Conservation (phyloP, 2,797 vertebrate species). For the Sphaeramia orbicularis region DNA sequence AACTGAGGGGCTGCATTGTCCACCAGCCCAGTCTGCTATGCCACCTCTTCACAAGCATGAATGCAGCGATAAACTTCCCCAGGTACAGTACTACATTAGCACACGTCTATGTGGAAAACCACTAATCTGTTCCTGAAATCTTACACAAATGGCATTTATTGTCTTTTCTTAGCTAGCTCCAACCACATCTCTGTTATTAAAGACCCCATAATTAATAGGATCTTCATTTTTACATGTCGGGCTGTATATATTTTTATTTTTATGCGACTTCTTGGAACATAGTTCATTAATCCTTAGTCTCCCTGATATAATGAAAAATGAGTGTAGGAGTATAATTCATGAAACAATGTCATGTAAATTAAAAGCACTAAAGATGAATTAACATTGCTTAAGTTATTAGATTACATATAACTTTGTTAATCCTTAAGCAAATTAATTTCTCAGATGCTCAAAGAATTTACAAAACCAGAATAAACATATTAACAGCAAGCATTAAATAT, state of each 20-base stretch:
- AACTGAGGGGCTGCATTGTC: constrained; percentile 97
- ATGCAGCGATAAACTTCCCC: constrained; percentile 95
- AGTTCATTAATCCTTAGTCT: not conserved
- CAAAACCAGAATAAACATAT: no score
- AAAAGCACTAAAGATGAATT: not conserved
- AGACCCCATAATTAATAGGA: no score
- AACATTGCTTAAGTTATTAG: not conserved
- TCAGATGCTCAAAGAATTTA: no score
- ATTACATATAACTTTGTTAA: no score
- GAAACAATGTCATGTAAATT: not conserved
- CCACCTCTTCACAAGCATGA: constrained; percentile 92
- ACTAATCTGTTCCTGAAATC: not conserved
- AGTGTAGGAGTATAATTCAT: not conserved
- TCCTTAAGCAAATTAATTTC: no score
- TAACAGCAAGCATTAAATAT: no score
- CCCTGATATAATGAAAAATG: not conserved
- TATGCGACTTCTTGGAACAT: no score
- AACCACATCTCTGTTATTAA: no score
- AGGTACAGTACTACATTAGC: constrained; percentile 82
- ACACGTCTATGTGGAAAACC: no score
- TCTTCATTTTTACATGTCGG: no score
- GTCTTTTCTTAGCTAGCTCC: not conserved
- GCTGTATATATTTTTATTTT: no score
- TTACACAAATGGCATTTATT: not conserved
- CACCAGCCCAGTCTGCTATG: constrained; percentile 93